phyloP scores from a whole-genome alignment of 2,888 invertebrate species.

The Drosophila quinaria region DNA sequence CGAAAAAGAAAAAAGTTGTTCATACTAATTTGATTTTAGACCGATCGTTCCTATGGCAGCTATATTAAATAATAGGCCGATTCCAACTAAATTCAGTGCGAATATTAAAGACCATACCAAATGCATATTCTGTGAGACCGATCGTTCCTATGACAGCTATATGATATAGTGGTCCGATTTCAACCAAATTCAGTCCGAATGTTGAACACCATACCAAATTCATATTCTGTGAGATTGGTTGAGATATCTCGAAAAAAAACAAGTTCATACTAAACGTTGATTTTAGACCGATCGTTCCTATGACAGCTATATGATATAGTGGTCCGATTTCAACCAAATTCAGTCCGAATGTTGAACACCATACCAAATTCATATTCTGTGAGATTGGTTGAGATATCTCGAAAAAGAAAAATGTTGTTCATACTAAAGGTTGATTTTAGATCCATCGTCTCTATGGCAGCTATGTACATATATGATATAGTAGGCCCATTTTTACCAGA shows the following conservation, averaged over 20 bases:
- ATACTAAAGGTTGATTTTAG: not conserved
- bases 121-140: too few species aligned
- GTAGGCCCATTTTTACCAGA: not conserved
- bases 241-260: not conserved
- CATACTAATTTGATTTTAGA: not conserved
- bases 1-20: not conserved
- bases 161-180: not conserved
- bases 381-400: not conserved
- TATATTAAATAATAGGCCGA: not conserved
- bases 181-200: not conserved
- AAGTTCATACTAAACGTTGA: not conserved
- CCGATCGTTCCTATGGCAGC: not conserved
- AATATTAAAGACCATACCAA: too few species aligned
- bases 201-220: not conserved
- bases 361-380: not conserved
- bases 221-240: not conserved
- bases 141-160: not conserved
- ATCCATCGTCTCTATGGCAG: not conserved
- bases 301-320: not conserved
- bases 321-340: not conserved
- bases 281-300: not conserved
- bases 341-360: not conserved
- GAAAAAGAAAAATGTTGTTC: not conserved
- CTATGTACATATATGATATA: not conserved
- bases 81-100: not conserved